Conservation (phyloP, 2,888 invertebrate genomes). For the Acholoe squamosa region DNA sequence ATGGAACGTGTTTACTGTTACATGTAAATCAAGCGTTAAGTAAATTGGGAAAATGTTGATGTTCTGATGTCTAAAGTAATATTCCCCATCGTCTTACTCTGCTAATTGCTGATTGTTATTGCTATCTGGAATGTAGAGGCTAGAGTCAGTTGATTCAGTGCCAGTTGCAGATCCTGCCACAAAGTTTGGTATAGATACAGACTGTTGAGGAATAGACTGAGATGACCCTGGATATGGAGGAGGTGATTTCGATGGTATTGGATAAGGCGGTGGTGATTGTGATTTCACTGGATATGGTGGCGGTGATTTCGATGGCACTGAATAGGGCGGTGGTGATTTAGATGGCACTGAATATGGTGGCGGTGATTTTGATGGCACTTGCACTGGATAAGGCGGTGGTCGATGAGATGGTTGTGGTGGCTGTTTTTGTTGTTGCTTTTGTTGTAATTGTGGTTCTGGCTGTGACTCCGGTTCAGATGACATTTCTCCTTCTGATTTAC, state of each 20-base stretch:
- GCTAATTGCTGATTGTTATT: slow-evolving; percentile 44
- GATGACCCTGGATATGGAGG: background rate
- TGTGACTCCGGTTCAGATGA: background rate
- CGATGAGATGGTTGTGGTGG: background rate
- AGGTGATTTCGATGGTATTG: background rate
- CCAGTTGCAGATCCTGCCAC: background rate
- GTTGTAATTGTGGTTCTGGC: background rate
- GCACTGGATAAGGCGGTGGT: too few species aligned
- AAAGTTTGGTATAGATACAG: background rate
- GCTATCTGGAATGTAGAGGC: slow-evolving; percentile 51
- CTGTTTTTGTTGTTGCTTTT: background rate
- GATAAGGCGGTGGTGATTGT: slow-evolving; percentile 14
- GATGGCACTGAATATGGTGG: too few species aligned
- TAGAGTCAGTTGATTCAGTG: slow-evolving; percentile 17
- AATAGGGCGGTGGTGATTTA: background rate
- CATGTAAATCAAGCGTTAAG: too few species aligned
- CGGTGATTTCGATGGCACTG: background rate
- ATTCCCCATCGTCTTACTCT: slow-evolving; percentile 16
- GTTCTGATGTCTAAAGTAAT: too few species aligned
- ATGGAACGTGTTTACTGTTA: too few species aligned
- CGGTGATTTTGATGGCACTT: too few species aligned
- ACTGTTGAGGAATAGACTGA: slow-evolving; percentile 18
- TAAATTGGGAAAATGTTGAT: too few species aligned
- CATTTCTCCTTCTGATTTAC: background rate
- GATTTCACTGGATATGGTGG: background rate